A percentile compares a stretch with the other conserved stretches of the same genome.
Conservation (phyloP, 2,888 invertebrate genomes). For the Nephrotoma guestfalica region DNA sequence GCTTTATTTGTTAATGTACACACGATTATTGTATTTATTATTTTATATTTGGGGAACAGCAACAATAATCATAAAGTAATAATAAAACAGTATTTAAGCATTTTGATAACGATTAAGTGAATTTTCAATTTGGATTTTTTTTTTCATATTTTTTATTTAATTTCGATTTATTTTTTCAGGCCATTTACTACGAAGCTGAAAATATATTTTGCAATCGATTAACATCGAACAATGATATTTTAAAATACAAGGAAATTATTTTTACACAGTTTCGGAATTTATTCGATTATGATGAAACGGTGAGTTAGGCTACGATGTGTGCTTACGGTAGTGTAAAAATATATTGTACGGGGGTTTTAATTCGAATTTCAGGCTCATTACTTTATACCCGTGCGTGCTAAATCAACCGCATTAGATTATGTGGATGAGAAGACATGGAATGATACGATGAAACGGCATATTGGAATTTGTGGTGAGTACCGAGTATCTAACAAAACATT, state of each 20-base stretch:
- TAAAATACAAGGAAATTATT: constrained; percentile 48
- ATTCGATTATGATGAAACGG: constrained; percentile 20
- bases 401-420: constrained; percentile 25
- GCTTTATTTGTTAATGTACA: neutral
- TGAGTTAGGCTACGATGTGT: constrained; percentile 12
- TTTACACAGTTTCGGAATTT: constrained; percentile 34
- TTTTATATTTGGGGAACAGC: neutral
- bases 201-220: constrained; percentile 63
- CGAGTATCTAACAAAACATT: constrained; percentile 5
- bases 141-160: neutral
- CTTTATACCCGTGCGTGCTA: constrained; percentile 21
- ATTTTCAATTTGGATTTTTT: neutral
- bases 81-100: neutral
- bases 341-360: constrained; percentile 9
- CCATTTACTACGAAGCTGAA: constrained; percentile 58
- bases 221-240: constrained; percentile 45
- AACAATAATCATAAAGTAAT: neutral
- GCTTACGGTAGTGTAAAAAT: constrained; percentile 12
- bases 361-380: constrained; percentile 22
- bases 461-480: constrained; percentile 47
- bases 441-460: constrained; percentile 43
- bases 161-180: constrained; percentile 31
- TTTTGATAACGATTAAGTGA: neutral
- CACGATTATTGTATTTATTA: neutral
- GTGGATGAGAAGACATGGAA: constrained; percentile 45